phyloP scores from a whole-genome alignment of 2,797 vertebrate species.

The Morus bassanus region DNA sequence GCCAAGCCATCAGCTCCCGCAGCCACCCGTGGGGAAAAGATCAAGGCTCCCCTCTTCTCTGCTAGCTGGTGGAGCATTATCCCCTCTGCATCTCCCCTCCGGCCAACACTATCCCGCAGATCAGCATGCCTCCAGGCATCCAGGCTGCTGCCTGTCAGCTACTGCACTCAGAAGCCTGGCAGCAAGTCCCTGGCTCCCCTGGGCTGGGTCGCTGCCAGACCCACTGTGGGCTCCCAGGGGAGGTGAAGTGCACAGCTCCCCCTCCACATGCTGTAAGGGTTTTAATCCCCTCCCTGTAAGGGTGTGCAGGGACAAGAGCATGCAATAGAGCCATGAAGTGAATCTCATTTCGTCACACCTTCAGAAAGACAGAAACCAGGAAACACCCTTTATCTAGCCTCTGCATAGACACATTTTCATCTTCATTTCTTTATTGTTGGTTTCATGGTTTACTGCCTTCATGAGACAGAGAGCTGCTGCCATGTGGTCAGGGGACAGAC shows the following conservation, averaged over 20 bases:
- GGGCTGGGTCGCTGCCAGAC: not conserved
- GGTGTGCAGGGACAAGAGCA: not conserved
- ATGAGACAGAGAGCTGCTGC: not conserved
- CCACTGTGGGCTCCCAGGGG: too few relatives aligned
- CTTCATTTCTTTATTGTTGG: not conserved
- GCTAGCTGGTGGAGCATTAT: not conserved
- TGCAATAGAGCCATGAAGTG: not conserved
- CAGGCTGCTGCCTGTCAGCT: not conserved
- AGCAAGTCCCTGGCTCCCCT: not conserved
- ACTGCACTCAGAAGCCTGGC: not conserved
- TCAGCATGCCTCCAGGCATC: not conserved
- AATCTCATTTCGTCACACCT: not conserved
- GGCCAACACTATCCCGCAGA: rapidly evolving
- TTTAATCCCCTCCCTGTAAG: not conserved
- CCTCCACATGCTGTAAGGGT: not conserved
- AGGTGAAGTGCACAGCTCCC: not conserved
- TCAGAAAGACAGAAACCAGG: not conserved
- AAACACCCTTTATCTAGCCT: not conserved
- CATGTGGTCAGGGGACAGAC: not conserved
- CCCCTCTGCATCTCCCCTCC: not conserved
- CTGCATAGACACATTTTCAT: not conserved
- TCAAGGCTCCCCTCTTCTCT: not conserved
- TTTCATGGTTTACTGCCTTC: not conserved
- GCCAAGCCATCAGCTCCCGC: not conserved
- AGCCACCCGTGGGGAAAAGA: not conserved